Conservation (phyloP, 1,140 invertebrate species). For the Schlechtendalia chinensis region DNA sequence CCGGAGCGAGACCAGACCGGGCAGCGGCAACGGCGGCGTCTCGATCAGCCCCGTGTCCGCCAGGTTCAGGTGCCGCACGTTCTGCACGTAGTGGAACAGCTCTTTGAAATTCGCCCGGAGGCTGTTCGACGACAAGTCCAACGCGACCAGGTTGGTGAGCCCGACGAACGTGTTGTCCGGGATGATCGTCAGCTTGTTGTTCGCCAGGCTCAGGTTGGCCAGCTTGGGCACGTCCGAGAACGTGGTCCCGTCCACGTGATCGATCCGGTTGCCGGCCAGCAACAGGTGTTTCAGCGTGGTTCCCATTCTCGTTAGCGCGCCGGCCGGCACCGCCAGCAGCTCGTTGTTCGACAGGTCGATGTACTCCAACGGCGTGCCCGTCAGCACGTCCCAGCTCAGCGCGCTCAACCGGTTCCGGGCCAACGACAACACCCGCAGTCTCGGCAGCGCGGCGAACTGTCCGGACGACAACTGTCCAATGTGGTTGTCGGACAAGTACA, state of each 20-base stretch:
- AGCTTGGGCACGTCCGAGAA: constrained; percentile 79
- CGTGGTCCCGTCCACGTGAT: constrained; percentile 83
- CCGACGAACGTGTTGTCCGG: constrained; percentile 87
- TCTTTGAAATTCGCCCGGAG: constrained; percentile 84
- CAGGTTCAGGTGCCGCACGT: constrained; percentile 72
- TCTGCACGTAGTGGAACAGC: constrained; percentile 82
- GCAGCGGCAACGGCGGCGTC: constrained; percentile 70
- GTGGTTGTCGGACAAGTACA: constrained; percentile 77
- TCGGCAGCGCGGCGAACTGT: constrained; percentile 76
- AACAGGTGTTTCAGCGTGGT: constrained; percentile 73
- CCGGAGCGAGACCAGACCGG: constrained; percentile 71
- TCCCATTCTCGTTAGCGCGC: constrained; percentile 71
- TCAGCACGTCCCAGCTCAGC: constrained; percentile 75
- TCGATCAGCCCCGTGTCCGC: constrained; percentile 71
- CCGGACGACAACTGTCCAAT: constrained; percentile 74
- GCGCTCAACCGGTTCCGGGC: constrained; percentile 73
- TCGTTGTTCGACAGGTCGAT: constrained; percentile 78
- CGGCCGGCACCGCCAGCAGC: constrained; percentile 71
- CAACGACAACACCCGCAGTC: constrained; percentile 73
- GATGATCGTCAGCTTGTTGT: constrained; percentile 78
- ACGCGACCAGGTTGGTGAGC: constrained; percentile 70
- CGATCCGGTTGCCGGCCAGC: constrained; percentile 76
- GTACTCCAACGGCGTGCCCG: constrained; percentile 74
- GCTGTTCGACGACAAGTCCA: constrained; percentile 80
- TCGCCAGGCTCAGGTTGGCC: constrained; percentile 73